Conservation (phyloP, 2,113 vertebrate genomes). For the Atherinomorus stipes region DNA sequence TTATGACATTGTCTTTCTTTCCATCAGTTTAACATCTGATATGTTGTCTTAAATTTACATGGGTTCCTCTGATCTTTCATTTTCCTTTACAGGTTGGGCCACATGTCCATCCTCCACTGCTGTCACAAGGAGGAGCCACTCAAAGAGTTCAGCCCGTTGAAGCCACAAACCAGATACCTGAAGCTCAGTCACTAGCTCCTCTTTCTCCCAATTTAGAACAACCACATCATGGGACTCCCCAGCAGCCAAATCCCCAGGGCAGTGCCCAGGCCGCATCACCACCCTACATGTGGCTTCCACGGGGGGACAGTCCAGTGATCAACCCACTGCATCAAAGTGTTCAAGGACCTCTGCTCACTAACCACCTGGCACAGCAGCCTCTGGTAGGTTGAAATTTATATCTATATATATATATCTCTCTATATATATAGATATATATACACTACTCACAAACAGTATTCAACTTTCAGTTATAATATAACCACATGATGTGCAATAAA, state of each 20-base stretch:
- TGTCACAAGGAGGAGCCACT: conserved; percentile 32
- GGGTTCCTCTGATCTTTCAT: neutral
- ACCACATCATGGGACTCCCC: conserved; percentile 33
- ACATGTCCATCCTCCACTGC: neutral
- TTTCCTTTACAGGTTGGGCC: conserved; percentile 41
- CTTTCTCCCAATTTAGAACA: conserved; percentile 38
- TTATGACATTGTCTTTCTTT: neutral
- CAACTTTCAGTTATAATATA: no score
- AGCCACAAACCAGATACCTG: conserved; percentile 17
- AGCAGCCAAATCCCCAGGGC: conserved; percentile 20
- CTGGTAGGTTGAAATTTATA: conserved; percentile 47
- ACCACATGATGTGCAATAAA: no score
- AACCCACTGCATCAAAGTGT: conserved; percentile 32
- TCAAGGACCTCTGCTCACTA: conserved; percentile 21
- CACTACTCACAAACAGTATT: no score
- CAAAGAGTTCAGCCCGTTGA: conserved; percentile 24
- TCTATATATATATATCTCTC: no score
- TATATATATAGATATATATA: no score
- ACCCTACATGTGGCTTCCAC: conserved; percentile 53
- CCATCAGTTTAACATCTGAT: neutral
- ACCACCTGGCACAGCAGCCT: conserved; percentile 59
- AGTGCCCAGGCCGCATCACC: conserved; percentile 38
- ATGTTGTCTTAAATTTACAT: neutral
- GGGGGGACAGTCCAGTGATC: conserved; percentile 44
- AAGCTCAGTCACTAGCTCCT: conserved; percentile 15